phyloP scores from a whole-genome alignment of 2,113 vertebrate genomes.

The Verasper variegatus region DNA sequence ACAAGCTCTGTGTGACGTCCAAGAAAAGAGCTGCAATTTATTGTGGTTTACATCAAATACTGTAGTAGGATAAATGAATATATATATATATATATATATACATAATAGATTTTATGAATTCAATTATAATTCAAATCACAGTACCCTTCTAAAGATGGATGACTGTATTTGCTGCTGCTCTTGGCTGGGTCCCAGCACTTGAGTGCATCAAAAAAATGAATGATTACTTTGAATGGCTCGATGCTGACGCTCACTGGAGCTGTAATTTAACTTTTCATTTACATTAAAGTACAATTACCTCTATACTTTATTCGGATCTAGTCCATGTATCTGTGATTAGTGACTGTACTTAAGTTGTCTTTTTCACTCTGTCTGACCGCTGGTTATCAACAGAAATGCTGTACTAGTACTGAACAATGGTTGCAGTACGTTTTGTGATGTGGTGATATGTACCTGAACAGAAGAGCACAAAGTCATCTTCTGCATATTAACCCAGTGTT shows the following conservation, averaged over 20 bases:
- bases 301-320: background rate
- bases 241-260: background rate
- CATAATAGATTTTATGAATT: background rate
- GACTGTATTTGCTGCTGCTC: background rate
- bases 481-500: too few relatives aligned
- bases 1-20: background rate
- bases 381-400: too few relatives aligned
- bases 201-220: constrained; percentile 12
- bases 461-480: too few relatives aligned
- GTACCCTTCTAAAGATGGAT: background rate
- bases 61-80: background rate
- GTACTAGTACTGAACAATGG: too few relatives aligned
- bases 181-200: constrained; percentile 6
- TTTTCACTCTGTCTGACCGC: too few relatives aligned
- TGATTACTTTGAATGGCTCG: background rate
- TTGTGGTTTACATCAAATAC: background rate
- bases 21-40: too few relatives aligned
- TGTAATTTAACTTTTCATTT: constrained; percentile 6
- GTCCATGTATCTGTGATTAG: too few relatives aligned
- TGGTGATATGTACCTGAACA: too few relatives aligned
- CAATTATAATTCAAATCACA: background rate
- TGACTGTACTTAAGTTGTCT: too few relatives aligned
- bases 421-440: too few relatives aligned
- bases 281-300: background rate
- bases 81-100: background rate